A percentile compares a stretch with the other conserved stretches of the same genome.
phyloP scores from a whole-genome alignment of 2,888 invertebrate genomes.

The Aproaerema taeniolella region DNA sequence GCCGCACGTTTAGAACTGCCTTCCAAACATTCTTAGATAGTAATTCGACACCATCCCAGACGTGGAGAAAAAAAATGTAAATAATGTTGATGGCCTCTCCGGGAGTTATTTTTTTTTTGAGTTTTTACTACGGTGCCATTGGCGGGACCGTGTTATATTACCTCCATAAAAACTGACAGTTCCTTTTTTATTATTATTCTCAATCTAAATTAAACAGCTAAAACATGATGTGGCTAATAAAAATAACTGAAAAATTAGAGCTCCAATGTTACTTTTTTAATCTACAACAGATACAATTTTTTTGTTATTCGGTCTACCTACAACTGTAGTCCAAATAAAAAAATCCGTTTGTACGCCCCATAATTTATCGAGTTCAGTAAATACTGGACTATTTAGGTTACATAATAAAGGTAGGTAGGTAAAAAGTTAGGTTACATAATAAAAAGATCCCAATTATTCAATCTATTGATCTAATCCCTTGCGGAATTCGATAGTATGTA shows the following conservation, averaged over 20 bases:
- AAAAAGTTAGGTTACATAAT: too few relatives aligned
- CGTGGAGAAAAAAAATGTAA: slow-evolving; percentile 58
- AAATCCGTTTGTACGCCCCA: too few relatives aligned
- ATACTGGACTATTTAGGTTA: too few relatives aligned
- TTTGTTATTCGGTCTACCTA: too few relatives aligned
- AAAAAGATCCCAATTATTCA: too few relatives aligned
- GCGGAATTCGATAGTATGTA: too few relatives aligned
- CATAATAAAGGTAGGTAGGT: too few relatives aligned
- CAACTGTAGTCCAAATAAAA: too few relatives aligned
- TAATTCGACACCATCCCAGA: slow-evolving; percentile 62
- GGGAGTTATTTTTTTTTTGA: slow-evolving; percentile 46
- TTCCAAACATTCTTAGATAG: slow-evolving; percentile 64
- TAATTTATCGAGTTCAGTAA: too few relatives aligned
- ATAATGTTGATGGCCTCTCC: slow-evolving; percentile 56
- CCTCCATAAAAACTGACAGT: slow-evolving; percentile 43
- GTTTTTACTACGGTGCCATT: slow-evolving; percentile 55
- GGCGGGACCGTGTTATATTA: slow-evolving; percentile 38
- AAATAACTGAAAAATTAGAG: slow-evolving; percentile 39
- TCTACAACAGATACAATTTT: too few relatives aligned
- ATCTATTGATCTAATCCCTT: too few relatives aligned
- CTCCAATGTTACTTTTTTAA: slow-evolving; percentile 25
- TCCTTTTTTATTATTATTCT: slow-evolving; percentile 18
- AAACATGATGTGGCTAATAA: slow-evolving; percentile 43
- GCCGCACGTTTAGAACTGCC: slow-evolving; percentile 35
- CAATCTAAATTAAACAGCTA: slow-evolving; percentile 48